A percentile compares a stretch with the other conserved stretches of the same genome.
phyloP scores from a whole-genome alignment of 2,888 invertebrate genomes.

The Dynastes maya region DNA sequence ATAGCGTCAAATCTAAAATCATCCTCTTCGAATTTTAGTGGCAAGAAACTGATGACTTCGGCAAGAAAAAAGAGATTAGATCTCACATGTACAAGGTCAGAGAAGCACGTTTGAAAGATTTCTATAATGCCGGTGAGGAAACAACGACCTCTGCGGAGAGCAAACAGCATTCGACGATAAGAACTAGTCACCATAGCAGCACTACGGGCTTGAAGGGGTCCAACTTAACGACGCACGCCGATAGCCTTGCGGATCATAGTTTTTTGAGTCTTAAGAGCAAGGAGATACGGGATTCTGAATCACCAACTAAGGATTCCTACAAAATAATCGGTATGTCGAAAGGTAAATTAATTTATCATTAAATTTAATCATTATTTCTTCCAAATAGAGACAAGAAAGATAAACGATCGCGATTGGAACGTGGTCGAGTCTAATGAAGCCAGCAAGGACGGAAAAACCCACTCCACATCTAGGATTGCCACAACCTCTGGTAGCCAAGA shows the following conservation, averaged over 20 bases:
- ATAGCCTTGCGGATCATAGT: conserved; percentile 83
- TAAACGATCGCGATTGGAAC: conserved; percentile 77
- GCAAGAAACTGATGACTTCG: conserved; percentile 90
- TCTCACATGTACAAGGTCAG: conserved; percentile 88
- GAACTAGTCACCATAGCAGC: conserved; percentile 54
- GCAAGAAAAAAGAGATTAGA: conserved; percentile 89
- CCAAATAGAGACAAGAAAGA: conserved; percentile 63
- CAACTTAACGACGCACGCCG: conserved; percentile 73
- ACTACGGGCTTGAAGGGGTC: conserved; percentile 50
- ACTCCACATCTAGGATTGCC: conserved; percentile 75
- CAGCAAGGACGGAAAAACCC: conserved; percentile 78
- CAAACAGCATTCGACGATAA: conserved; percentile 59
- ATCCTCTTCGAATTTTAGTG: conserved; percentile 74
- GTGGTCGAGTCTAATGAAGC: conserved; percentile 77
- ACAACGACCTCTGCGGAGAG: conserved; percentile 57
- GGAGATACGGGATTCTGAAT: conserved; percentile 85
- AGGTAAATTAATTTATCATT: conserved; percentile 6
- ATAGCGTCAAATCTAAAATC: neutral
- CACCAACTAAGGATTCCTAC: conserved; percentile 77
- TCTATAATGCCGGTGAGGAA: conserved; percentile 73
- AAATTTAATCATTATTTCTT: conserved; percentile 26
- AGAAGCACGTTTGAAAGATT: conserved; percentile 84
- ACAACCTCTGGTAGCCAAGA: conserved; percentile 78
- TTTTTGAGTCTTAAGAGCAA: conserved; percentile 85
- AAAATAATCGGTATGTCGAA: conserved; percentile 51